Evolutionary conservation across 2,888 invertebrate species (phyloP).

Genomic region (Lymantria dispar): DNA sequence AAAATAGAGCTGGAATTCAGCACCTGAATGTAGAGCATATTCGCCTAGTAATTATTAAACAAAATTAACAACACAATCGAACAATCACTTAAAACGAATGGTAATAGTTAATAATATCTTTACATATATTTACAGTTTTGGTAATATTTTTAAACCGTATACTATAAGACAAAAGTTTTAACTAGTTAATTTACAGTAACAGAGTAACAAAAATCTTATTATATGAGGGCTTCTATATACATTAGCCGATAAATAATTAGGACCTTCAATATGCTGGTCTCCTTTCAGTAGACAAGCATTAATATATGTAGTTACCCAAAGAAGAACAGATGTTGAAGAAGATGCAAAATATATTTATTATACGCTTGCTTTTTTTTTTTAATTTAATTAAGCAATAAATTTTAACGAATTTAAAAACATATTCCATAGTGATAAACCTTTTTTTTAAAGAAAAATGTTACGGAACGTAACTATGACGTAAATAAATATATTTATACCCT

Average conservation of each 20-base stretch:
- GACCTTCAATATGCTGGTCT: conserved; percentile 14
- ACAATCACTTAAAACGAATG: conserved; percentile 79
- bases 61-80: conserved; percentile 79
- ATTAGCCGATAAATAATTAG: conserved; percentile 46
- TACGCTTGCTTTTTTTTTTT: conserved; percentile 5
- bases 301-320: neutral
- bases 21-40: conserved; percentile 33
- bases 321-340: neutral
- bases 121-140: conserved; percentile 81
- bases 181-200: conserved; percentile 69
- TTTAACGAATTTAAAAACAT: too few relatives aligned
- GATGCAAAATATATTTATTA: conserved; percentile 11
- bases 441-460: neutral
- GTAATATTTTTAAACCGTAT: conserved; percentile 73
- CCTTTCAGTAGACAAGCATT: neutral
- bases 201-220: conserved; percentile 66
- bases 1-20: conserved; percentile 22
- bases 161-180: conserved; percentile 68
- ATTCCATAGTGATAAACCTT: too few relatives aligned
- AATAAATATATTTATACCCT: conserved; percentile 17
- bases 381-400: neutral
- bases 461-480: conserved; percentile 9
- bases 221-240: conserved; percentile 59
- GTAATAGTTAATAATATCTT: conserved; percentile 82
- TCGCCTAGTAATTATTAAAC: conserved; percentile 54